A percentile compares a stretch with the other conserved stretches of the same genome.
Conservation (phyloP, 2,797 vertebrate species). For the Natrix natrix region DNA sequence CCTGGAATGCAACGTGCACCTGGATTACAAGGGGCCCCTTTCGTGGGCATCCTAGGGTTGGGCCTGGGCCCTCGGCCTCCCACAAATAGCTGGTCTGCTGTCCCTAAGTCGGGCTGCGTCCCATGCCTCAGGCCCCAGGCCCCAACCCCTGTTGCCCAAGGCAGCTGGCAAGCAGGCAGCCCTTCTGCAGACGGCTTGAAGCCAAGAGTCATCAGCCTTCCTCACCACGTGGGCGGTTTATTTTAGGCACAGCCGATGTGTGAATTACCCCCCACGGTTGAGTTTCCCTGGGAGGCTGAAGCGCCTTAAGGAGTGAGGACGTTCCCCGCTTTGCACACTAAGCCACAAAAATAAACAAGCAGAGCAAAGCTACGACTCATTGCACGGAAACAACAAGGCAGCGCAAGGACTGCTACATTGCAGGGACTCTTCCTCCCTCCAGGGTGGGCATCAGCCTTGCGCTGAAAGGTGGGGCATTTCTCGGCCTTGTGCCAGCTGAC, state of each 20-base stretch:
- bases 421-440: not conserved
- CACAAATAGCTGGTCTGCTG: not conserved
- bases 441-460: not conserved
- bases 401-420: fast-evolving
- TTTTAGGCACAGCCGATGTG: not conserved
- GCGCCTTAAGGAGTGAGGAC: not conserved
- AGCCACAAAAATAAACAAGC: not conserved
- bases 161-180: not conserved
- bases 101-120: not conserved
- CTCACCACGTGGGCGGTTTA: not conserved
- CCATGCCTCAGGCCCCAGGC: not conserved
- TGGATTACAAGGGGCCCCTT: not conserved
- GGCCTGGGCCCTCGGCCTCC: not conserved
- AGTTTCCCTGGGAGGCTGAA: not conserved
- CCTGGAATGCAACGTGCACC: not conserved
- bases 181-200: not conserved
- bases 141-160: not conserved
- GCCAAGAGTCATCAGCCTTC: not conserved
- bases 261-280: not conserved
- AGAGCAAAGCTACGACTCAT: not conserved
- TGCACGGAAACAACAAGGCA: not conserved
- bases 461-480: not conserved
- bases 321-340: not conserved
- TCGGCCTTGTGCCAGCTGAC: not conserved
- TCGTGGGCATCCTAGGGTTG: not conserved